Conservation (phyloP, 2,888 invertebrate species). For the Eupithecia pulchellata region DNA sequence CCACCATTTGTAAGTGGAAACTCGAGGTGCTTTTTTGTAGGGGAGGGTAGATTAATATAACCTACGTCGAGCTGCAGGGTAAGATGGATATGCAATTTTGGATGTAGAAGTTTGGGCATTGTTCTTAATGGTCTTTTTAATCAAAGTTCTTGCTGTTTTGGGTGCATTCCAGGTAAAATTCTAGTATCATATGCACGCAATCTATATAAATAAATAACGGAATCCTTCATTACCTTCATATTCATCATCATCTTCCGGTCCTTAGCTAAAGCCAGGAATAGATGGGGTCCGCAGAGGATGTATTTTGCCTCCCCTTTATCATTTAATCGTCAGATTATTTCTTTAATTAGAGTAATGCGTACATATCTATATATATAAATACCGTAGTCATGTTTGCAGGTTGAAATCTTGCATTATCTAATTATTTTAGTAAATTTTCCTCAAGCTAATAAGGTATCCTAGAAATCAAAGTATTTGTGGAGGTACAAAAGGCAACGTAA, state of each 20-base stretch:
- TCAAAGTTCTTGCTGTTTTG: background rate
- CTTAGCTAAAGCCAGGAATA: no score
- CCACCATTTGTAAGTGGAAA: constrained; percentile 32
- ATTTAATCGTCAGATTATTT: no score
- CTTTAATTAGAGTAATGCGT: no score
- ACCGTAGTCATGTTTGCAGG: no score
- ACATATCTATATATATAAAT: no score
- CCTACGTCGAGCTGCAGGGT: constrained; percentile 29
- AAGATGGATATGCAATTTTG: constrained; percentile 39
- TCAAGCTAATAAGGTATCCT: background rate
- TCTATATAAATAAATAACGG: no score
- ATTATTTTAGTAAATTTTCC: background rate
- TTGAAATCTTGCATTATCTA: background rate
- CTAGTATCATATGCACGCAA: no score
- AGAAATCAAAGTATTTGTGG: background rate
- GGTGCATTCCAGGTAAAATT: background rate
- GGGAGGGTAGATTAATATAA: constrained; percentile 37
- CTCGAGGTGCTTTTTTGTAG: constrained; percentile 41
- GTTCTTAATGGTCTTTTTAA: background rate
- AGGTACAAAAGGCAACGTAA: constrained; percentile 7
- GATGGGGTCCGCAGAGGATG: no score
- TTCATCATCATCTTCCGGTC: no score
- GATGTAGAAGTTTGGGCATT: constrained; percentile 31
- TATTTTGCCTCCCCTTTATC: no score
- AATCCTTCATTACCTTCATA: no score